Percentiles rank a stretch among this genome's conserved stretches.
phyloP scores from a whole-genome alignment of 2,888 invertebrate genomes.

The Ethmia dodecea region DNA sequence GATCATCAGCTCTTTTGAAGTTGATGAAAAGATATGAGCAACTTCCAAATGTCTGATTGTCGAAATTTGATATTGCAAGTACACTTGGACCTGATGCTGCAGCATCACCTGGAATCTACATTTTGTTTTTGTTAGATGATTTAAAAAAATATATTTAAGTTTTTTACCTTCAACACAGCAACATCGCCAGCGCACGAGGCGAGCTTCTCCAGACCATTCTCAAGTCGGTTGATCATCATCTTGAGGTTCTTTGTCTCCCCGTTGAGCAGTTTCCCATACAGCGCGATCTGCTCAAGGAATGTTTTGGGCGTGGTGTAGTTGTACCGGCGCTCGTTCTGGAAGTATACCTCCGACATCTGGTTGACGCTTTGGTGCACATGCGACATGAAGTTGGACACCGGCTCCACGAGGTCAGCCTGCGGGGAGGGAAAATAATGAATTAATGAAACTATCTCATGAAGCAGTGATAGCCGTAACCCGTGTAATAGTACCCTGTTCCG shows the following conservation, averaged over 20 bases:
- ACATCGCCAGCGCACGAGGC: constrained; percentile 91
- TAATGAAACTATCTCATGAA: too few relatives aligned
- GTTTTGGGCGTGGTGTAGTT: constrained; percentile 98
- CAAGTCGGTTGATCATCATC: constrained; percentile 86
- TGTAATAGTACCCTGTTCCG: too few relatives aligned
- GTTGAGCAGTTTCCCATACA: constrained; percentile 84
- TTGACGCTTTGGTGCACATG: constrained; percentile 93
- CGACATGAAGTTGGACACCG: constrained; percentile 93
- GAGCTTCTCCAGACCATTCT: constrained; percentile 92
- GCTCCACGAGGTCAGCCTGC: constrained; percentile 75
- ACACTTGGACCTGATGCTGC: too few relatives aligned
- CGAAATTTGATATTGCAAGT: background rate
- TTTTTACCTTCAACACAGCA: constrained; percentile 87
- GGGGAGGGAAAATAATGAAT: too few relatives aligned
- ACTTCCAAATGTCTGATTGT: too few relatives aligned
- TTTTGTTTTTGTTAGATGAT: too few relatives aligned
- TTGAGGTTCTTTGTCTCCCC: constrained; percentile 83
- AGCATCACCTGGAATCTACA: too few relatives aligned
- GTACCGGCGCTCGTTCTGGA: constrained; percentile 91
- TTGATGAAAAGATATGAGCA: too few relatives aligned
- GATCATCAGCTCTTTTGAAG: too few relatives aligned
- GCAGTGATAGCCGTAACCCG: too few relatives aligned
- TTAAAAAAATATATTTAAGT: background rate
- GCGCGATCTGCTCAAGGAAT: constrained; percentile 93
- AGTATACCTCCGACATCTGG: constrained; percentile 87